A percentile compares a stretch with the other conserved stretches of the same genome.
Evolutionary conservation across 1,140 invertebrate species (phyloP).

Genomic region (Aphaenogaster rudis): DNA sequence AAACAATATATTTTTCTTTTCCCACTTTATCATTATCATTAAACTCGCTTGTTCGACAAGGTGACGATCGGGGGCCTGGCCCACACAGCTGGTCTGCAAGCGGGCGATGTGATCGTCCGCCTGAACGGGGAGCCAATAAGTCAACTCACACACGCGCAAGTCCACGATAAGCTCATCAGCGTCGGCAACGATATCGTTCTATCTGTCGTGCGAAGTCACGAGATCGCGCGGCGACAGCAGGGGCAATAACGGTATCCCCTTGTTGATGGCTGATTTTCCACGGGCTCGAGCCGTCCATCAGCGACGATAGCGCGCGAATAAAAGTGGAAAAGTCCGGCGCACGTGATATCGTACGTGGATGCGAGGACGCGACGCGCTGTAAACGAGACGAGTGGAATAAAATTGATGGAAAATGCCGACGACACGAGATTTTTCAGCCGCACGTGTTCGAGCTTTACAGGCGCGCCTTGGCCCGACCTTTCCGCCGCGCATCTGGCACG

Average conservation of each 20-base stretch:
- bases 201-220: slow-evolving; percentile 86
- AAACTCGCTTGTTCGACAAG: slow-evolving; percentile 84
- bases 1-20: neutral
- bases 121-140: slow-evolving; percentile 90
- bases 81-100: slow-evolving; percentile 91
- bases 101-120: slow-evolving; percentile 92
- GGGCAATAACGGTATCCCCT: neutral
- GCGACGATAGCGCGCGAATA: neutral
- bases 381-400: neutral
- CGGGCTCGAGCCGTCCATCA: neutral
- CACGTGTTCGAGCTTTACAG: neutral
- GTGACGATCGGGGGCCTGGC: slow-evolving; percentile 91
- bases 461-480: neutral
- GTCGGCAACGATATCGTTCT: slow-evolving; percentile 91
- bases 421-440: neutral
- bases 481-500: slow-evolving; percentile 47
- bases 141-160: slow-evolving; percentile 90
- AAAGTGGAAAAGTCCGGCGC: neutral
- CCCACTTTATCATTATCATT: neutral
- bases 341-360: neutral
- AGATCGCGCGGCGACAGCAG: slow-evolving; percentile 43
- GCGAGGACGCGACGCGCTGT: neutral
- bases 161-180: slow-evolving; percentile 90
- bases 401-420: slow-evolving; percentile 24
- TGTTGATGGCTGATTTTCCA: neutral